Percentiles rank a stretch among this genome's conserved stretches.
These are phyloP conservation scores for Muscina levida DNA, from an alignment of 2,888 invertebrate species.

Conservation along the genomic window DNA sequence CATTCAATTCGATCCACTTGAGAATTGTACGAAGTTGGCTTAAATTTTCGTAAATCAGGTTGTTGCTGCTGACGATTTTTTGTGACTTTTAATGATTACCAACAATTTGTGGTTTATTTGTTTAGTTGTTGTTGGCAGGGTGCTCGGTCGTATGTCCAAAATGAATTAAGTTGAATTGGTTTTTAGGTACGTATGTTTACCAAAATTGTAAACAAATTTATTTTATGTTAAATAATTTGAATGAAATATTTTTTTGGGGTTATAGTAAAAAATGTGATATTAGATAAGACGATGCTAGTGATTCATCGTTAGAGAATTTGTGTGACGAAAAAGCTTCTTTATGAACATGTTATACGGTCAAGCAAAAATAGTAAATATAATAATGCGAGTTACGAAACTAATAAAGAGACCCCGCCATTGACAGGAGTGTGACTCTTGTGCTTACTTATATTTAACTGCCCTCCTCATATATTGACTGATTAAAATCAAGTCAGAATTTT, in stretches of 20 bases:
- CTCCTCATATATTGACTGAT: no score
- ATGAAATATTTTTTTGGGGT: slow-evolving; percentile 16
- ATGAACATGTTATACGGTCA: no score
- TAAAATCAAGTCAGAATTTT: no score
- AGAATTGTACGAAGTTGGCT: slow-evolving; percentile 52
- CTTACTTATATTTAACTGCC: no score
- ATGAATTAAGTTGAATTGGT: slow-evolving; percentile 48
- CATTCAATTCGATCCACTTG: slow-evolving; percentile 57
- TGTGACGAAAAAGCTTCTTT: not conserved
- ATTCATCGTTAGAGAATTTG: slow-evolving; percentile 8
- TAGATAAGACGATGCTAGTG: slow-evolving; percentile 42
- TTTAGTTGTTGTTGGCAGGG: slow-evolving; percentile 18
- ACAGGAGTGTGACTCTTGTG: no score
- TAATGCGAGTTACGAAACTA: no score
- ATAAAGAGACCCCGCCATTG: no score
- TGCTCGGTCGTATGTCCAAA: slow-evolving; percentile 38
- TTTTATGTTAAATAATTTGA: slow-evolving; percentile 55
- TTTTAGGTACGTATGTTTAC: slow-evolving; percentile 42
- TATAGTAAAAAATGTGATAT: slow-evolving; percentile 29
- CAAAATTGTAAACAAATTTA: slow-evolving; percentile 59
- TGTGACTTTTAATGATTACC: slow-evolving; percentile 50
- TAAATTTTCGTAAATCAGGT: slow-evolving; percentile 63
- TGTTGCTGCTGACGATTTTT: slow-evolving; percentile 42
- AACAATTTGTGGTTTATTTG: slow-evolving; percentile 63
- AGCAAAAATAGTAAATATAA: no score